Evolutionary conservation across 2,113 vertebrate genomes (phyloP).

Genomic region (Toxostoma redivivum): DNA sequence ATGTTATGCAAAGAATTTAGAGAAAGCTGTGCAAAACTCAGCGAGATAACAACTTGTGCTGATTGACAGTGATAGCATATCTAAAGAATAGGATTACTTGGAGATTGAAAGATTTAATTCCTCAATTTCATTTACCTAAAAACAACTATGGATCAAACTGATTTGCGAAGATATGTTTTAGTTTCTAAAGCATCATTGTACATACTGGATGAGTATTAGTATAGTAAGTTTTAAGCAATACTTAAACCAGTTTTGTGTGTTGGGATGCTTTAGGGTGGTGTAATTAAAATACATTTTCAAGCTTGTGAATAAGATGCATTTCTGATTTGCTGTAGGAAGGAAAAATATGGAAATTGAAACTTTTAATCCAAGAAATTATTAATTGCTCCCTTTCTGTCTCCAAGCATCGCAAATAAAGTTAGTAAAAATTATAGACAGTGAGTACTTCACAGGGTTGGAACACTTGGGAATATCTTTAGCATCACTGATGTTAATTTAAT

Average conservation of each 20-base stretch:
- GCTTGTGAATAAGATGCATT: background rate
- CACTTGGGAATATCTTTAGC: background rate
- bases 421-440: background rate
- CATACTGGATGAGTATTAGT: background rate
- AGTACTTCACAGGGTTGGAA: background rate
- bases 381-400: background rate
- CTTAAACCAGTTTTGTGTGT: background rate
- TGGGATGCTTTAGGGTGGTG: background rate
- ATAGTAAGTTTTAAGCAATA: background rate
- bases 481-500: background rate
- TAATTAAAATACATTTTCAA: background rate
- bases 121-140: background rate
- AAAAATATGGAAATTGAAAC: background rate
- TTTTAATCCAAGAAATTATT: background rate
- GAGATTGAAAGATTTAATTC: background rate
- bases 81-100: background rate
- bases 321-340: background rate
- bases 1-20: background rate
- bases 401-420: background rate
- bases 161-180: fast-evolving
- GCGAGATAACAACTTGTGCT: background rate
- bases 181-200: background rate
- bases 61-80: background rate
- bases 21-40: background rate
- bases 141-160: background rate